These are phyloP conservation scores for Ommatoiulus sabulosus DNA, from an alignment of 2,888 invertebrate genomes.

Conservation along the genomic window DNA sequence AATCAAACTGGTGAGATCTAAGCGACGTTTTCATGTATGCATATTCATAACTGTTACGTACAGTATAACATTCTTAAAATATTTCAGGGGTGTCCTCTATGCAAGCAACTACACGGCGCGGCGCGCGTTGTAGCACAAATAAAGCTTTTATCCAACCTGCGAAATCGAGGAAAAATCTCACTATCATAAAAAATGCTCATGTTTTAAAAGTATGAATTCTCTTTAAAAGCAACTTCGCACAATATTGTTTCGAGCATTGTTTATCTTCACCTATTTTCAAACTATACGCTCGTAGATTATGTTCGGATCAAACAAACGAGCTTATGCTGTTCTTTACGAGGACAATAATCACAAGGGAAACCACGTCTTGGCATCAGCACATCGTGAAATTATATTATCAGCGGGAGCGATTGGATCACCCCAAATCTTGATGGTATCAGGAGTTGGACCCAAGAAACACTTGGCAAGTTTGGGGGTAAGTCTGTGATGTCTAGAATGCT, in stretches of 20 bases:
- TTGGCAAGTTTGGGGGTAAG: background rate
- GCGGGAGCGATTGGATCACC: background rate
- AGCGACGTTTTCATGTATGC: background rate
- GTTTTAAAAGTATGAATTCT: constrained; percentile 55
- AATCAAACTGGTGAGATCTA: constrained; percentile 61
- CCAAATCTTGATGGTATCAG: background rate
- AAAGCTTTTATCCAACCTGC: constrained; percentile 56
- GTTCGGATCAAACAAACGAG: background rate
- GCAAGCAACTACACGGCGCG: constrained; percentile 65
- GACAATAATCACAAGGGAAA: background rate
- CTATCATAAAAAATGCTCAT: constrained; percentile 52
- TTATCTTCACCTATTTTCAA: background rate
- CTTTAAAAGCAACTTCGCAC: background rate
- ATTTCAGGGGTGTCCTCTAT: background rate
- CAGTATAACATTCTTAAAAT: background rate
- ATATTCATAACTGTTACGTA: background rate
- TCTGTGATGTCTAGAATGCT: constrained; percentile 65
- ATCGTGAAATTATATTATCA: constrained; percentile 37
- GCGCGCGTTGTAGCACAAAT: constrained; percentile 66
- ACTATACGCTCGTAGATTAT: constrained; percentile 44
- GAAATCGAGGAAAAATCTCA: constrained; percentile 56
- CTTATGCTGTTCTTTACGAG: background rate
- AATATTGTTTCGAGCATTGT: background rate
- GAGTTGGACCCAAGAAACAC: background rate
- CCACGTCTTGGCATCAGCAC: background rate